Evolutionary conservation across 2,888 invertebrate genomes (phyloP).

Genomic region (Apocheima hispidaria): DNA sequence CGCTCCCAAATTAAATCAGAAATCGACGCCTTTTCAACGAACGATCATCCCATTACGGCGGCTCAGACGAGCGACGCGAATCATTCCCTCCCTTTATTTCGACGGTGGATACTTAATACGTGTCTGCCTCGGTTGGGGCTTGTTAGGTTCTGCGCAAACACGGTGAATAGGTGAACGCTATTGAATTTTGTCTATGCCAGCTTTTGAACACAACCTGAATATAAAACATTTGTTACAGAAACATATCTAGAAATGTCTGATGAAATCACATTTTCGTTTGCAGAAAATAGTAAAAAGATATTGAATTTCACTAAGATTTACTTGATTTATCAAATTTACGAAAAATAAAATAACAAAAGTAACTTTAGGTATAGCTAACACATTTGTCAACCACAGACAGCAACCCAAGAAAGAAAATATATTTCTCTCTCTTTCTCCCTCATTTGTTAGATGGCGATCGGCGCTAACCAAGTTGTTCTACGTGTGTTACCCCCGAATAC

Average conservation of each 20-base stretch:
- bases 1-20: slow-evolving; percentile 65
- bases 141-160: slow-evolving; percentile 39
- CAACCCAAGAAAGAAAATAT: too few relatives aligned
- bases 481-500: too few relatives aligned
- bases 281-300: not conserved
- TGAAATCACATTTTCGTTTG: slow-evolving; percentile 10
- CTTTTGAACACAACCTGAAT: slow-evolving; percentile 36
- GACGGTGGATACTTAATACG: slow-evolving; percentile 43
- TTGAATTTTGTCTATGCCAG: slow-evolving; percentile 37
- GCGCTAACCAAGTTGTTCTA: too few relatives aligned
- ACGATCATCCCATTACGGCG: slow-evolving; percentile 56
- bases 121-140: slow-evolving; percentile 38
- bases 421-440: too few relatives aligned
- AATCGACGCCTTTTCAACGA: slow-evolving; percentile 63
- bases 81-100: slow-evolving; percentile 49
- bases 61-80: slow-evolving; percentile 51
- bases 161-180: slow-evolving; percentile 36
- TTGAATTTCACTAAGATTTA: not conserved
- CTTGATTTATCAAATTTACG: not conserved
- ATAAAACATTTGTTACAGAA: slow-evolving; percentile 25
- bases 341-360: not conserved
- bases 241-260: slow-evolving; percentile 6
- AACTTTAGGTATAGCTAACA: too few relatives aligned
- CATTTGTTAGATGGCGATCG: too few relatives aligned
- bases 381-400: too few relatives aligned